phyloP scores from a whole-genome alignment of 2,113 vertebrate genomes.

The Sinocyclocheilus rhinocerous region DNA sequence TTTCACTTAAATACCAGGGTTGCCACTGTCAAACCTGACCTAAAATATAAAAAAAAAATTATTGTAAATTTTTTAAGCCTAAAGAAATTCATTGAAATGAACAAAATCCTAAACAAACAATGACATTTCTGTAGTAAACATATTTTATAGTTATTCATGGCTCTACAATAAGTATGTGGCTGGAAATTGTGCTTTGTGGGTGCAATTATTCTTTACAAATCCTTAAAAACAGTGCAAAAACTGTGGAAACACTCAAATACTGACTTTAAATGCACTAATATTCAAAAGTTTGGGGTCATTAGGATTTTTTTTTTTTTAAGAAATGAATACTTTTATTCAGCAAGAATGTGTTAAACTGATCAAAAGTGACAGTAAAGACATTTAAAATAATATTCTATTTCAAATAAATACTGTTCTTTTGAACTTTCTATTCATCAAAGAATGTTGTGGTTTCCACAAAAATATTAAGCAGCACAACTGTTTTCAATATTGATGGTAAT shows the following conservation, averaged over 20 bases:
- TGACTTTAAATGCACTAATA: not conserved
- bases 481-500: no score
- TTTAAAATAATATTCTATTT: not conserved
- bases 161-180: not conserved
- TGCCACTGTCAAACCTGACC: no score
- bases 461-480: no score
- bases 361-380: not conserved
- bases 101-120: not conserved
- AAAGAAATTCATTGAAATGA: not conserved
- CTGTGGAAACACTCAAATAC: not conserved
- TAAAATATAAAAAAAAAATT: no score
- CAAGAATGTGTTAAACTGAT: not conserved
- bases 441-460: no score
- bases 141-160: not conserved
- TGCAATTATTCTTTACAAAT: not conserved
- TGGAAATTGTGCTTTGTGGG: not conserved
- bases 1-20: no score
- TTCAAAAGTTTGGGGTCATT: no score
- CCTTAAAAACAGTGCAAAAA: not conserved
- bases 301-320: no score
- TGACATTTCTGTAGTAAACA: not conserved
- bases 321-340: not conserved
- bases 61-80: no score
- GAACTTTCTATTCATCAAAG: no score
- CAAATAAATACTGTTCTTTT: not conserved